Conservation (phyloP, 2,797 vertebrate genomes). For the Propithecus deckenii region DNA sequence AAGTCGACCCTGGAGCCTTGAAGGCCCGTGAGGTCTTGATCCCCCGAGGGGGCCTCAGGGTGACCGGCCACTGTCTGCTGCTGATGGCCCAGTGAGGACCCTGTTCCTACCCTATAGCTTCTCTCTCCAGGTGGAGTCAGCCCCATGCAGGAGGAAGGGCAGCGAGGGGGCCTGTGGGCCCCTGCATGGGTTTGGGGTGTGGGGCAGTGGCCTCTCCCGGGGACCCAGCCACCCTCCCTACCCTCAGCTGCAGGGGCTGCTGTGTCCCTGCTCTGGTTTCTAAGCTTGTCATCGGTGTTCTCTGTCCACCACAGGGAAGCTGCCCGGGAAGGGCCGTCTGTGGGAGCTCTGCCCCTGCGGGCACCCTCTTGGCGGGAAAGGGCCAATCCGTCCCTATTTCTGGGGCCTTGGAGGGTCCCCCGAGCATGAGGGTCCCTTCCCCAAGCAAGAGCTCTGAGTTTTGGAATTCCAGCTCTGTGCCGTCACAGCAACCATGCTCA, state of each 20-base stretch:
- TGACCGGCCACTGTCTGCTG: not conserved
- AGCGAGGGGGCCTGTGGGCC: rapidly evolving
- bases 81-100: rapidly evolving
- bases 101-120: not conserved
- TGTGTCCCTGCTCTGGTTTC: not conserved
- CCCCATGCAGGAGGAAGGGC: not conserved
- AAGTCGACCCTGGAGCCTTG: rapidly evolving
- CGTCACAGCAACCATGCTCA: rapidly evolving
- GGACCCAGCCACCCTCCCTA: no score
- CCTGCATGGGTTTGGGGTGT: no score
- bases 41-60: rapidly evolving
- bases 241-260: rapidly evolving
- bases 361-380: not conserved
- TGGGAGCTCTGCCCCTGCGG: not conserved
- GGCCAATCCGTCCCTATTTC: not conserved
- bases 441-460: rapidly evolving
- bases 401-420: not conserved
- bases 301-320: no score
- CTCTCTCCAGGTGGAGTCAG: not conserved
- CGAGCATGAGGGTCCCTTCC: no score
- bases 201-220: not conserved
- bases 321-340: no score
- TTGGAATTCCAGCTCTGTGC: not conserved
- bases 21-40: rapidly evolving
- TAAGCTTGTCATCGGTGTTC: rapidly evolving